Evolutionary conservation across 2,113 vertebrate genomes (phyloP).

Genomic region (Lutjanus erythropterus): DNA sequence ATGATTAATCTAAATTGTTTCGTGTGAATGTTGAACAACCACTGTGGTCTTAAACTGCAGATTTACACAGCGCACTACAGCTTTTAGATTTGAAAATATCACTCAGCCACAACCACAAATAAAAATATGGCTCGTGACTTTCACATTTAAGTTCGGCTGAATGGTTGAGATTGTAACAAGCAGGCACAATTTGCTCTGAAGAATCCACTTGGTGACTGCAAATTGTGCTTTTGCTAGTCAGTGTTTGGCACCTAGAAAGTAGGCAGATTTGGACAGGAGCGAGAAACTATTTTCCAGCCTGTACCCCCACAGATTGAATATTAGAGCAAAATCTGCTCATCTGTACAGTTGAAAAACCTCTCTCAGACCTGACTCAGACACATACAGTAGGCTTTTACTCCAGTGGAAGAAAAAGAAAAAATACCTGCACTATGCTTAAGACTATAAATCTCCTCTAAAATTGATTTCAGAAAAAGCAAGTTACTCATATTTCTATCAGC

Average conservation of each 20-base stretch:
- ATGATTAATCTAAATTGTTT: conserved; percentile 15
- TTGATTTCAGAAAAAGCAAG: conserved; percentile 48
- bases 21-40: conserved; percentile 44
- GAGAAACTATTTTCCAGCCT: conserved; percentile 10
- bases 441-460: conserved; percentile 32
- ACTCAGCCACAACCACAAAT: conserved; percentile 52
- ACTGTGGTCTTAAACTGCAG: conserved; percentile 35
- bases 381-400: conserved; percentile 69
- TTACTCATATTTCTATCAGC: conserved; percentile 42
- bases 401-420: conserved; percentile 56
- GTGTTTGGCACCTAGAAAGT: conserved; percentile 90
- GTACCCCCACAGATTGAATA: conserved; percentile 31
- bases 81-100: conserved; percentile 48
- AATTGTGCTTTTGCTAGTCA: conserved; percentile 84
- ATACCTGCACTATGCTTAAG: conserved; percentile 23
- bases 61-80: conserved; percentile 39
- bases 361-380: conserved; percentile 48
- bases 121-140: conserved; percentile 67
- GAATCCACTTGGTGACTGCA: conserved; percentile 81
- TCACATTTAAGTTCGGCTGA: conserved; percentile 62
- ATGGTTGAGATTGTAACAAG: conserved; percentile 79
- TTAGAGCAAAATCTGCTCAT: conserved; percentile 29
- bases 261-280: conserved; percentile 43
- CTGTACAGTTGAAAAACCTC: conserved; percentile 31
- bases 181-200: conserved; percentile 85